Conservation (phyloP, 2,113 vertebrate genomes). For the Sinocyclocheilus maitianheensis region DNA sequence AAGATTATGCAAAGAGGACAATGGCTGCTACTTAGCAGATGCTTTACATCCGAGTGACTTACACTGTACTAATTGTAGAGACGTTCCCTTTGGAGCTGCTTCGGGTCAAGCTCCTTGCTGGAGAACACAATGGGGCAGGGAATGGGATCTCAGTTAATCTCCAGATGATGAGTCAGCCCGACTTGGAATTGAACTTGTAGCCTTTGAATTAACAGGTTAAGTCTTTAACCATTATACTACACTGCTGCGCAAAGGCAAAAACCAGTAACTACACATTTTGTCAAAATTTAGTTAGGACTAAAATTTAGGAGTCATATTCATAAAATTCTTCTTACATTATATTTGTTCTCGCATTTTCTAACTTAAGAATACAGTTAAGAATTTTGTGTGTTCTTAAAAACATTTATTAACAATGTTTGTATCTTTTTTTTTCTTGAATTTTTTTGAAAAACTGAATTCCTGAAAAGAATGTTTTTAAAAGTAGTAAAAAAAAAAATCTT, state of each 20-base stretch:
- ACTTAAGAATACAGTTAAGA: too few relatives aligned
- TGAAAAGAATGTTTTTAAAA: too few relatives aligned
- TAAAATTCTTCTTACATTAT: too few relatives aligned
- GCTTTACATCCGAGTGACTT: background rate
- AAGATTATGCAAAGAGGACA: background rate
- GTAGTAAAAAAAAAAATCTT: too few relatives aligned
- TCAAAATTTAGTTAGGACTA: background rate
- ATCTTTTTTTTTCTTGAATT: too few relatives aligned
- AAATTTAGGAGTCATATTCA: background rate
- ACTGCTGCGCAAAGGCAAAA: background rate
- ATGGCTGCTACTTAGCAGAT: slow-evolving; percentile 4
- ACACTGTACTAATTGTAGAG: slow-evolving; percentile 10
- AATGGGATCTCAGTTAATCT: slow-evolving; percentile 1
- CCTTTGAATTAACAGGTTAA: background rate
- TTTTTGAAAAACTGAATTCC: too few relatives aligned
- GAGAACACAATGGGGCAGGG: background rate
- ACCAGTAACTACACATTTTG: background rate
- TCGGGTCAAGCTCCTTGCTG: background rate
- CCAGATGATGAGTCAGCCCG: background rate
- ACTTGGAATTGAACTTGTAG: background rate
- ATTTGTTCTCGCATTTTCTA: too few relatives aligned
- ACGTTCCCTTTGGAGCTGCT: slow-evolving; percentile 7
- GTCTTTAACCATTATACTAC: background rate
- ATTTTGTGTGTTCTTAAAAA: too few relatives aligned
- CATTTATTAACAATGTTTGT: too few relatives aligned